Percentiles rank a stretch among this genome's conserved stretches.
Conservation (phyloP, 2,888 invertebrate genomes). For the Exocentrus adspersus region DNA sequence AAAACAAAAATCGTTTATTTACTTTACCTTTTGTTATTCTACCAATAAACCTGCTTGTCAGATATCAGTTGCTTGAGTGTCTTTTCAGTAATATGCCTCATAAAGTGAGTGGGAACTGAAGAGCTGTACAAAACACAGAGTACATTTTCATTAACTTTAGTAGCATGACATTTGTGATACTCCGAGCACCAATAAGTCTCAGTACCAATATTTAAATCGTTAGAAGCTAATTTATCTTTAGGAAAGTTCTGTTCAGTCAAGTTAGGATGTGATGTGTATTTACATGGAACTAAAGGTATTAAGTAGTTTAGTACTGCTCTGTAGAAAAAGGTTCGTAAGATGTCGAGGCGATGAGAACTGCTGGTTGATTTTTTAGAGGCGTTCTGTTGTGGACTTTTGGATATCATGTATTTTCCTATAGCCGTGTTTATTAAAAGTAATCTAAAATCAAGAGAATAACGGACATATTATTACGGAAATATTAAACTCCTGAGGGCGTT, state of each 20-base stretch:
- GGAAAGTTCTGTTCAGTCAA: conserved; percentile 26
- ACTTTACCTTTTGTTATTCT: too few relatives aligned
- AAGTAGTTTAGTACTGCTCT: conserved; percentile 70
- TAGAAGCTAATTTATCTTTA: conserved; percentile 35
- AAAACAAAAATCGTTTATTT: too few relatives aligned
- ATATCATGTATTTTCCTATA: conserved; percentile 76
- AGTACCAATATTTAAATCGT: conserved; percentile 59
- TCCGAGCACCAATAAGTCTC: conserved; percentile 88
- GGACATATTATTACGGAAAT: too few relatives aligned
- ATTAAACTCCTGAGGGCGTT: too few relatives aligned
- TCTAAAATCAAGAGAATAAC: conserved; percentile 60
- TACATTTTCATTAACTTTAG: conserved; percentile 72
- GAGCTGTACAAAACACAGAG: conserved; percentile 80
- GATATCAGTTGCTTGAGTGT: conserved; percentile 71
- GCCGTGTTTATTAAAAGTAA: conserved; percentile 74
- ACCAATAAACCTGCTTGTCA: conserved; percentile 80
- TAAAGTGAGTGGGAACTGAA: conserved; percentile 78
- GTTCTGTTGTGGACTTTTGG: conserved; percentile 72
- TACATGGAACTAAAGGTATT: conserved; percentile 45
- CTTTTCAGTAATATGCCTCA: conserved; percentile 76
- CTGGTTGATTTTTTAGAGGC: conserved; percentile 71
- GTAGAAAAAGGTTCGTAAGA: conserved; percentile 79
- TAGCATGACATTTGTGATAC: conserved; percentile 86
- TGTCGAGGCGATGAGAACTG: conserved; percentile 76
- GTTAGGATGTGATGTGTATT: conserved; percentile 36